These are phyloP conservation scores for Hirudinaria manillensis DNA, from an alignment of 2,888 invertebrate species.

Conservation along the genomic window DNA sequence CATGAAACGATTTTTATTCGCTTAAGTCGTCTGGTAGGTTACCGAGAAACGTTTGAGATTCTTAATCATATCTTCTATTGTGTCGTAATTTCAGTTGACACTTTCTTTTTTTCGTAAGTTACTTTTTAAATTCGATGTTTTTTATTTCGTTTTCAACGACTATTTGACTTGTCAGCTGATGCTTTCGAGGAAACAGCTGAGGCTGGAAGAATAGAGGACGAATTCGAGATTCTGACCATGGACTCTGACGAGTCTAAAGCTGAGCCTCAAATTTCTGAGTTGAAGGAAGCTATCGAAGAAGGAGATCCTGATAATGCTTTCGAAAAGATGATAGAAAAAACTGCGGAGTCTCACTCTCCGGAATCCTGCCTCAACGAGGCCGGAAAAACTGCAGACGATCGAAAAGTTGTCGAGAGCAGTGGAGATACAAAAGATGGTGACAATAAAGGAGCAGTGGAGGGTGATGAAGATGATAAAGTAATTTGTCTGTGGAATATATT, in stretches of 20 bases:
- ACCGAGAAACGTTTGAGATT: too few species aligned
- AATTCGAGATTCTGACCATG: neutral
- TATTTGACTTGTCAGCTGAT: neutral
- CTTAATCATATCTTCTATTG: too few species aligned
- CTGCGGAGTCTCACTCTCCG: neutral
- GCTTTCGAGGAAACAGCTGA: conserved; percentile 4
- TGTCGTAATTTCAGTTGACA: too few species aligned
- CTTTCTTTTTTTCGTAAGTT: too few species aligned
- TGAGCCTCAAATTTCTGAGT: too few species aligned
- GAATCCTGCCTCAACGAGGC: neutral
- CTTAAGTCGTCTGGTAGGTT: too few species aligned
- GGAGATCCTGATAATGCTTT: neutral
- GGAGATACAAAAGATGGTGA: neutral
- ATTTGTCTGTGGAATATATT: neutral
- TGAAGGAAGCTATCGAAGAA: neutral
- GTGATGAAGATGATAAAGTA: neutral
- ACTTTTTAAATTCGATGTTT: too few species aligned
- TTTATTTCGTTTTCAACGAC: too few species aligned
- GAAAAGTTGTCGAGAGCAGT: neutral
- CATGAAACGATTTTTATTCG: too few species aligned
- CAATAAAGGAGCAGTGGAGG: neutral
- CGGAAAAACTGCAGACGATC: neutral
- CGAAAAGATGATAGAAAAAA: neutral
- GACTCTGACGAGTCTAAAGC: neutral
- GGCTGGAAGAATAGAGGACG: conserved; percentile 12